Evolutionary conservation across 2,113 vertebrate genomes (phyloP).

Genomic region (Neolamprologus hecqui): DNA sequence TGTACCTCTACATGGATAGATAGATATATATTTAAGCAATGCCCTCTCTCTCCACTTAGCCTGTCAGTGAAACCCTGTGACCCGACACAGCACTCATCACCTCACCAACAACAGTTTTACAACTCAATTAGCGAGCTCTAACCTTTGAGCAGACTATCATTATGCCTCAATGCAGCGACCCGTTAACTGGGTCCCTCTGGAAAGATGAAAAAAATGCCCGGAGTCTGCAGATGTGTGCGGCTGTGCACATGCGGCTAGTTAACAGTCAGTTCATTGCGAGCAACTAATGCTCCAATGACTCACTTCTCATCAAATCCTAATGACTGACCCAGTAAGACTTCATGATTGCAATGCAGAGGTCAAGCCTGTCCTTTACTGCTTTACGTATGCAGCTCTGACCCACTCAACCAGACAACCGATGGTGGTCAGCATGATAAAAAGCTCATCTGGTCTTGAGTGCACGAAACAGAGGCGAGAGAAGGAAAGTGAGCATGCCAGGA

Average conservation of each 20-base stretch:
- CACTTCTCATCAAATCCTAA: slow-evolving; percentile 45
- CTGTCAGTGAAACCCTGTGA: not conserved
- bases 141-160: slow-evolving; percentile 59
- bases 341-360: slow-evolving; percentile 48
- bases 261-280: slow-evolving; percentile 24
- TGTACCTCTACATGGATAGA: too few species aligned
- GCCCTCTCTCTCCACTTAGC: not conserved
- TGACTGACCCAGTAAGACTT: slow-evolving; percentile 45
- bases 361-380: slow-evolving; percentile 28
- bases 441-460: not conserved
- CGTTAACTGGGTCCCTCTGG: slow-evolving; percentile 41
- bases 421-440: slow-evolving; percentile 14
- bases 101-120: slow-evolving; percentile 32
- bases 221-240: not conserved
- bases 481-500: not conserved
- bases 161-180: slow-evolving; percentile 31
- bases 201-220: not conserved
- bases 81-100: slow-evolving; percentile 18
- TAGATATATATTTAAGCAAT: not conserved
- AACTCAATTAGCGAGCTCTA: slow-evolving; percentile 57
- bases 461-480: not conserved
- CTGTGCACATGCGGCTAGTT: not conserved
- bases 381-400: slow-evolving; percentile 14
- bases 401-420: slow-evolving; percentile 1
- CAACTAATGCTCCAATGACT: slow-evolving; percentile 17